Evolutionary conservation across 2,113 vertebrate genomes (phyloP).

Genomic region (Alaudala cheleensis): DNA sequence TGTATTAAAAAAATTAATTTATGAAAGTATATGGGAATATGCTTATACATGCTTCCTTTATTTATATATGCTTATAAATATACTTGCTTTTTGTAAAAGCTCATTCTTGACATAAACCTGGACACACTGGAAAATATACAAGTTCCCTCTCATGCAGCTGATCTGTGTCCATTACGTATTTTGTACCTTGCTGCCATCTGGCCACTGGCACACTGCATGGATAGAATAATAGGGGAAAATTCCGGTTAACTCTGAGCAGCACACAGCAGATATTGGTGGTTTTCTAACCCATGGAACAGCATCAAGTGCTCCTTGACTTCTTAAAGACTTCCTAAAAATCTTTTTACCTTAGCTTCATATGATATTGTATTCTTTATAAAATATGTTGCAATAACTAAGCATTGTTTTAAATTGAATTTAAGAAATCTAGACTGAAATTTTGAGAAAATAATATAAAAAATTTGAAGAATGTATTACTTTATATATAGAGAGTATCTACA

Average conservation of each 20-base stretch:
- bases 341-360: background rate
- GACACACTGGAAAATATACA: background rate
- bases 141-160: background rate
- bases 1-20: background rate
- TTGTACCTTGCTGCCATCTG: slow-evolving; percentile 47
- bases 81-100: background rate
- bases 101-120: background rate
- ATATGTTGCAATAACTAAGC: background rate
- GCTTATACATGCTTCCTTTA: background rate
- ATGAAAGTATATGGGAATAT: background rate
- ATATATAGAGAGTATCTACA: background rate
- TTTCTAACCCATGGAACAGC: background rate
- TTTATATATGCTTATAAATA: background rate
- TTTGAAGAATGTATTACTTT: background rate
- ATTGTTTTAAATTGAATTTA: background rate
- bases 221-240: background rate
- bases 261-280: background rate
- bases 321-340: background rate
- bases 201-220: background rate
- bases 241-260: background rate
- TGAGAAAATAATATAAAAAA: background rate
- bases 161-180: background rate
- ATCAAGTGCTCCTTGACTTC: background rate
- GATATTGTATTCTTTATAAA: background rate
- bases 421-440: background rate